Evolutionary conservation across 1,140 invertebrate species (phyloP), one percentile per base, ranked within the genome.

Genomic region (Chelonus insularis): DNA sequence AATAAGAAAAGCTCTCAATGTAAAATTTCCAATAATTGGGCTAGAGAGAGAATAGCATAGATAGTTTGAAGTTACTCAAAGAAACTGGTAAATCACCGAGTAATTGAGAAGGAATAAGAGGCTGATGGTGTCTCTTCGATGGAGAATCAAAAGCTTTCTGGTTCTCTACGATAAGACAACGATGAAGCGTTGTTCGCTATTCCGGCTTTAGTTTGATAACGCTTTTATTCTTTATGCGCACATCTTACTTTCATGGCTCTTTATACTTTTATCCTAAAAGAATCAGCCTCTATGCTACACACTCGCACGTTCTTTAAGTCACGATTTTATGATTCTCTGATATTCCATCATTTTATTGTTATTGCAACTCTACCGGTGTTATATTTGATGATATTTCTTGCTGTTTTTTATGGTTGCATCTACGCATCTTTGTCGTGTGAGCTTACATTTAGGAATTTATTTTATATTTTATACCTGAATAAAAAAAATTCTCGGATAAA

Each of bases 111-210:
- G 2, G 50, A 12, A 12, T 36, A 29, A 34, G 25, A 52, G 20
- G 21, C 20, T 50, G 21, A 50, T 47, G 43, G 14, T 20, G 18
- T 23, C 23, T 50, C 47, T n/a, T 14, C 5, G 3, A 18, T 20
- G 9, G 4, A 18, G 36, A 55, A 39, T 59, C 57, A 59, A 59
- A 51, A 45, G 8, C 4, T 50, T 12, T 12, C 47, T 59, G 45
- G 20, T 11, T 39, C 12, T 51, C 9, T 39, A 50, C 45, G 57
- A 59, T 59, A 59, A 59, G 57, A 59, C 57, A 14, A n/a, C 16
- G 29, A 52, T 14, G 8, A 16, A n/a, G 11, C 16, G 18, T 25
- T 11, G 41, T 34, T 14, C 43, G 9, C 32, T 48, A 34, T 48
- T 12, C 14, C 18, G 29, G 16, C 32, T 18, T 52, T 34, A 52